A percentile compares a stretch with the other conserved stretches of the same genome.
These are phyloP conservation scores for Phalangium opilio DNA, from an alignment of 2,888 invertebrate species.

Conservation along the genomic window DNA sequence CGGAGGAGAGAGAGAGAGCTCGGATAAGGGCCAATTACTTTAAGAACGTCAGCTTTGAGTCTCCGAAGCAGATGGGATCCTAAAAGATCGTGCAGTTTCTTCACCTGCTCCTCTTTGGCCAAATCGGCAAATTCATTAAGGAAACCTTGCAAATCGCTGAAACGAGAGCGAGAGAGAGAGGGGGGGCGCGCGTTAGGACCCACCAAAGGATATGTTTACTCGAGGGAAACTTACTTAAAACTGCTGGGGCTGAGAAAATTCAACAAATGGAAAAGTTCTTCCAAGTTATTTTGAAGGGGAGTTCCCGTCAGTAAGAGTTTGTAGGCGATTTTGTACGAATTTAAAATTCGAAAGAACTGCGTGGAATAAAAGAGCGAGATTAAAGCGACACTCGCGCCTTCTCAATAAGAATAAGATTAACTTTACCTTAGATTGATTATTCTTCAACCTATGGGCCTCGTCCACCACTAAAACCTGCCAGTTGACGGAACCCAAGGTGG, in stretches of 20 bases:
- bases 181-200: too few species aligned
- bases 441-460: conserved; percentile 96
- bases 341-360: conserved; percentile 77
- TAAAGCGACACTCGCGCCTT: too few species aligned
- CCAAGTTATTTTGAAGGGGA: conserved; percentile 95
- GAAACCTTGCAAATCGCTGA: conserved; percentile 75
- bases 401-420: too few species aligned
- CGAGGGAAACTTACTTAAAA: conserved; percentile 62
- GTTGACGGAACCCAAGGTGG: conserved; percentile 90
- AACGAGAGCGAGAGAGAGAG: too few species aligned
- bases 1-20: too few species aligned
- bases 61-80: conserved; percentile 98
- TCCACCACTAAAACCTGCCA: conserved; percentile 98
- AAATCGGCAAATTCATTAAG: conserved; percentile 98
- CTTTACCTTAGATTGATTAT: conserved; percentile 81
- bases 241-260: conserved; percentile 94
- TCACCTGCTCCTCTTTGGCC: conserved; percentile 97
- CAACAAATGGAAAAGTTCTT: conserved; percentile 94
- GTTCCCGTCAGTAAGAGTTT: conserved; percentile 94
- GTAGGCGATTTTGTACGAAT: conserved; percentile 80
- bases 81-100: conserved; percentile 91
- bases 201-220: too few species aligned
- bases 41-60: conserved; percentile 93
- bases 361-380: conserved; percentile 24
- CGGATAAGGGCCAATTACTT: too few species aligned